phyloP scores from a whole-genome alignment of 1,140 invertebrate genomes.

The Bacillus rossius region DNA sequence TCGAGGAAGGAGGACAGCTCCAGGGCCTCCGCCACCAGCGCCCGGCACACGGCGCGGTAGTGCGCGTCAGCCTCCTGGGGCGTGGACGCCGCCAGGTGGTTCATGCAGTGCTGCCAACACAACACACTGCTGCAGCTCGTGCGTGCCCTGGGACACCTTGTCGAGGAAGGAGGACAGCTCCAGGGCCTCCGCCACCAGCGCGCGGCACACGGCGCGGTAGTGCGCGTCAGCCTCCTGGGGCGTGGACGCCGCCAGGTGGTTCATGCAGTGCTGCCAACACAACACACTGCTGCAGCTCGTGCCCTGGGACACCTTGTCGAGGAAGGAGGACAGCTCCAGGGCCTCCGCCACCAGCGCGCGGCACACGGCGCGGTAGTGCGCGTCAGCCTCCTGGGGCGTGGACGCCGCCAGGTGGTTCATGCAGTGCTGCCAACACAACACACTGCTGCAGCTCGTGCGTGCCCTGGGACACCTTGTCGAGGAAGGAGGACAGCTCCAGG shows the following conservation, averaged over 20 bases:
- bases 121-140: no score
- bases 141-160: slow-evolving; percentile 57
- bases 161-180: slow-evolving; percentile 87
- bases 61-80: slow-evolving; percentile 63
- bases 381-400: slow-evolving; percentile 53
- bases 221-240: slow-evolving; percentile 63
- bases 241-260: slow-evolving; percentile 52
- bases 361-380: slow-evolving; percentile 88
- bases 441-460: no score
- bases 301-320: slow-evolving; percentile 67
- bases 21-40: slow-evolving; percentile 81
- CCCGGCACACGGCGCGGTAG: slow-evolving; percentile 86
- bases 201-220: slow-evolving; percentile 86
- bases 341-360: slow-evolving; percentile 85
- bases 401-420: slow-evolving; percentile 55
- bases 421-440: no score
- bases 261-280: no score
- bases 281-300: slow-evolving; percentile 49
- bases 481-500: slow-evolving; percentile 80
- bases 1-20: slow-evolving; percentile 87
- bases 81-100: slow-evolving; percentile 52
- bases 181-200: slow-evolving; percentile 81
- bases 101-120: no score
- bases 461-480: slow-evolving; percentile 66
- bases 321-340: slow-evolving; percentile 80